Base-by-base conservation (phyloP, 1,140 invertebrate species). In the Brachionus paranguensis region DNA sequence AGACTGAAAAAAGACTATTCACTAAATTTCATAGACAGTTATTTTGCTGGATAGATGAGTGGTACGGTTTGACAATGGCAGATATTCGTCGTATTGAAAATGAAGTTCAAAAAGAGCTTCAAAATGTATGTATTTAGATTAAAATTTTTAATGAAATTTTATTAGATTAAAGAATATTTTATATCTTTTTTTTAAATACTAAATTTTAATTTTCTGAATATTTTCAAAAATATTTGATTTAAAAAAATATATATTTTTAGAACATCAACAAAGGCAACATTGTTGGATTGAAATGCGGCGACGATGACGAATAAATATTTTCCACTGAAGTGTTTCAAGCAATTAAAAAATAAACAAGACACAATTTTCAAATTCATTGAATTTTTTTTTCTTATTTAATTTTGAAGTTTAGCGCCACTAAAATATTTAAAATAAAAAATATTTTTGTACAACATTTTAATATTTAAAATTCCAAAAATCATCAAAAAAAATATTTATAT, bases 21-120 rank as follows among this genome's bases (percentile, higher is more conserved):
- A 95, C 95, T 85, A 98, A 96, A 91, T 98, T 98, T 90, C 95
- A 98, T 90, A 94, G 97, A 86, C 96, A 99, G 93, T 94, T 99
- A 78, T 98, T 98, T 89, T 90, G 88, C 85, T 88, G 87, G 88
- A 87, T 86, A 27, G 88, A 89, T 78, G 85, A 88, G 45, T 90
- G 88, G 87, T 86, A 88, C 84, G 88, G 87, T 29, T 53, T 89
- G 83, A 88, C 88, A 6, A 89, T 90, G 86, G 86, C 86, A 1
- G 88, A 90, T 81, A 89, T 90, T 60, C 86, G 89, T 43, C 53
- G 33, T 10, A 76, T 89, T 29, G 89, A 90, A 84, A 86, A 87
- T 14, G 70, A 84, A 72, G 53, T 81, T 12, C 50, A 81, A 81
- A 68, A 60, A 60, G 64, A 81, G 37, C 37, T 81, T 27, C n/a